Evolutionary conservation across 1,140 invertebrate species (phyloP), one percentile per base, ranked within the genome.

Genomic region (Helicoverpa zea): DNA sequence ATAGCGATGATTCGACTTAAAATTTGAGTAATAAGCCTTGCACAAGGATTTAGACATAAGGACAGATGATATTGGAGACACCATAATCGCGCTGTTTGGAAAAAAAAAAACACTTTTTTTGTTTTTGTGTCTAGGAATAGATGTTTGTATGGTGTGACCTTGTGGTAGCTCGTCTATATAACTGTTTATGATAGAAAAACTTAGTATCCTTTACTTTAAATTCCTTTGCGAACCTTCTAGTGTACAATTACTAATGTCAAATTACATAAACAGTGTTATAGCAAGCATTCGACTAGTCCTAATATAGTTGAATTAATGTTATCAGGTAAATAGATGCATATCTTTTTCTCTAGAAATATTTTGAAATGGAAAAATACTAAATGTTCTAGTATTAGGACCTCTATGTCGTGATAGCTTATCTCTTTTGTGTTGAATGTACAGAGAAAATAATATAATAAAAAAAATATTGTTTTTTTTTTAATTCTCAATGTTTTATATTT

Each of bases 301-400:
- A 81, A 88, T 88, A 92, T 94, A 92, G 91, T 85, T 88, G 89
- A 87, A 85, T 80, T 83, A 91, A 87, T 90, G 86, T 94, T 92
- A 92, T 91, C 91, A 89, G 87, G 86, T 93, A 89, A 90, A 91
- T 94, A 94, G 92, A 94, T 91, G 93, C 93, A 94, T 94, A 94
- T 94, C 92, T 89, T 93, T 93, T 92, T 91, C 88, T 92, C 91
- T 94, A 94, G 91, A 89, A 86, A 91, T 94, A 92, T 93, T 94
- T 94, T 92, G 87, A 84, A 93, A 92, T 90, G 86, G 84, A 87
- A 89, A 86, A 89, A 86, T 86, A 83, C 73, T 92, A 88, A 94
- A 89, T 92, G 88, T 92, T 86, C 89, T 92, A 94, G 92, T 79
- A 64, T 87, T 94, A 93, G 91, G 86, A 88, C 88, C 78, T 94